phyloP scores from a whole-genome alignment of 1,140 invertebrate genomes.

The Trichomalopsis sarcophagae region DNA sequence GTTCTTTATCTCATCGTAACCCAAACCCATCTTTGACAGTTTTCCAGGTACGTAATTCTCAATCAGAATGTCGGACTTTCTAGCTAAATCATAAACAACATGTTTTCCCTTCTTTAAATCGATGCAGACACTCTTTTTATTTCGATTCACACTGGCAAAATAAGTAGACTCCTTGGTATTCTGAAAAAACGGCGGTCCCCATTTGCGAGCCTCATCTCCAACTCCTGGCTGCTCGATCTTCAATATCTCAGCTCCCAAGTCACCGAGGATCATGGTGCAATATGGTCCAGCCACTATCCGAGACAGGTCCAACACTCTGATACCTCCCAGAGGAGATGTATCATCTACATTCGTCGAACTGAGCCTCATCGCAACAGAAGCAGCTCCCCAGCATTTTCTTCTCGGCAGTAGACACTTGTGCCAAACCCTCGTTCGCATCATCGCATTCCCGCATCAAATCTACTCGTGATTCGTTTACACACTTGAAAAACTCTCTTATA shows the following conservation, averaged over 20 bases:
- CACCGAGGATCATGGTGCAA: slow-evolving; percentile 95
- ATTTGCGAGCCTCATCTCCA: slow-evolving; percentile 94
- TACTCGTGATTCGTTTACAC: no score
- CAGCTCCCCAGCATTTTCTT: not conserved
- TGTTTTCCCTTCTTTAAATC: slow-evolving; percentile 88
- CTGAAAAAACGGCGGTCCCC: slow-evolving; percentile 93
- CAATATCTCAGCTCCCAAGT: slow-evolving; percentile 95
- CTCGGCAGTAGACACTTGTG: not conserved
- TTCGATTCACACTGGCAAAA: slow-evolving; percentile 92
- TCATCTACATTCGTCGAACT: slow-evolving; percentile 41
- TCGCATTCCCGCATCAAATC: not conserved
- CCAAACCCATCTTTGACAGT: slow-evolving; percentile 84
- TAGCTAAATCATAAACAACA: slow-evolving; percentile 84
- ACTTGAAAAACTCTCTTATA: not conserved
- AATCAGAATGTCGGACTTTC: slow-evolving; percentile 89
- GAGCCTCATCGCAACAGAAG: not conserved
- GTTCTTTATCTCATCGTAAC: slow-evolving; percentile 84
- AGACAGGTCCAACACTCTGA: slow-evolving; percentile 88
- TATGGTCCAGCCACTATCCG: slow-evolving; percentile 85
- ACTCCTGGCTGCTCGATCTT: slow-evolving; percentile 88
- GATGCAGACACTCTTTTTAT: slow-evolving; percentile 95
- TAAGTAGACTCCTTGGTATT: slow-evolving; percentile 87
- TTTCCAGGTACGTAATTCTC: slow-evolving; percentile 98
- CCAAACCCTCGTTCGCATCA: not conserved
- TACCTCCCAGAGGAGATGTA: slow-evolving; percentile 76